Percentiles rank a stretch among this genome's conserved stretches.
Evolutionary conservation across 2,888 invertebrate species (phyloP).

Genomic region (Metellina segmentata): DNA sequence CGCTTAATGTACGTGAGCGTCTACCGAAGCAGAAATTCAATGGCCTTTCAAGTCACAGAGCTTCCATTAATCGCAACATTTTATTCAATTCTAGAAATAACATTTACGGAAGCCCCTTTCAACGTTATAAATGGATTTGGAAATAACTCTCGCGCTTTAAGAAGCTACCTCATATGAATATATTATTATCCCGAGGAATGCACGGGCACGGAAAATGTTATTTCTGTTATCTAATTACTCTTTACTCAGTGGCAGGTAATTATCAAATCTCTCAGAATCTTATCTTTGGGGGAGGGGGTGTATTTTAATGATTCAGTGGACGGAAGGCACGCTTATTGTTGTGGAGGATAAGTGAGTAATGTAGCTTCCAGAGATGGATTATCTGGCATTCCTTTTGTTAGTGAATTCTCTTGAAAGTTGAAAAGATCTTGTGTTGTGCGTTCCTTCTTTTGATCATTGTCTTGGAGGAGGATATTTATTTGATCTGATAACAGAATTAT

Average conservation of each 20-base stretch:
- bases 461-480: not conserved
- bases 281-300: not conserved
- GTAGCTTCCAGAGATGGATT: constrained; percentile 43
- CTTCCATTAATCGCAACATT: constrained; percentile 27
- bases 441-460: not conserved
- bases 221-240: constrained; percentile 48
- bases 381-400: constrained; percentile 2
- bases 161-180: constrained; percentile 15
- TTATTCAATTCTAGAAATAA: constrained; percentile 29
- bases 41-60: not conserved
- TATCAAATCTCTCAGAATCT: constrained; percentile 32
- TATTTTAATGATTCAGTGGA: constrained; percentile 37
- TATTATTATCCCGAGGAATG: constrained; percentile 8
- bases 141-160: constrained; percentile 39
- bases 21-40: constrained; percentile 4
- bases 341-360: constrained; percentile 33
- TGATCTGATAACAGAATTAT: not conserved
- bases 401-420: not conserved
- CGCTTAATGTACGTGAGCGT: not conserved
- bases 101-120: not conserved
- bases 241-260: constrained; percentile 25
- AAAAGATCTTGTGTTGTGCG: not conserved
- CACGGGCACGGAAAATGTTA: constrained; percentile 1
- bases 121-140: constrained; percentile 15
- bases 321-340: constrained; percentile 8